Evolutionary conservation across 1,140 invertebrate genomes (phyloP).

Genomic region (Cylas formicarius): DNA sequence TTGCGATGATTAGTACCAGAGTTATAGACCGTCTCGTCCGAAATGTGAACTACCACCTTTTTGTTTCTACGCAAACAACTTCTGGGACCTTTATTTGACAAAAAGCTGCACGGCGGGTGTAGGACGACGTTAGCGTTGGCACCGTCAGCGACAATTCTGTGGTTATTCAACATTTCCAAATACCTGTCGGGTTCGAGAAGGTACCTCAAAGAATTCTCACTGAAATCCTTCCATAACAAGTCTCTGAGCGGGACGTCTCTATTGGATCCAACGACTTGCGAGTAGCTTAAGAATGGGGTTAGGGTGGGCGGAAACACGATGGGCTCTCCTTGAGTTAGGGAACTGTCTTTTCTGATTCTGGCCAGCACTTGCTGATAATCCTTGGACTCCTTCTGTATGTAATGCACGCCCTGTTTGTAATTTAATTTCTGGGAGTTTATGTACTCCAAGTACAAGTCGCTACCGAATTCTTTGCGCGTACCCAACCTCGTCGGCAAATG

Average conservation of each 20-base stretch:
- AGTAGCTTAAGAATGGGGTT: constrained; percentile 27
- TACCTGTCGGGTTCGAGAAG: constrained; percentile 19
- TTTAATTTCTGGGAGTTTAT: constrained; percentile 18
- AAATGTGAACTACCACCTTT: constrained; percentile 1
- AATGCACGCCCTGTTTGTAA: constrained; percentile 13
- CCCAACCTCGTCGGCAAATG: constrained; percentile 47
- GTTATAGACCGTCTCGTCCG: constrained; percentile 3
- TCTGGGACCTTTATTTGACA: constrained; percentile 6
- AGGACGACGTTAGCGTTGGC: constrained; percentile 25
- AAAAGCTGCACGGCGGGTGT: background rate
- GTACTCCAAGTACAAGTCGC: constrained; percentile 24
- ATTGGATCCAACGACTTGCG: constrained; percentile 11
- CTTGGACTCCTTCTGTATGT: constrained; percentile 21
- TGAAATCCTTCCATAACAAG: constrained; percentile 15
- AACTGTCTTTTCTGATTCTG: constrained; percentile 17
- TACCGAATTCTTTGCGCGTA: constrained; percentile 17
- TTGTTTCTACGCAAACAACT: constrained; percentile 4
- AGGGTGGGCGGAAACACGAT: constrained; percentile 21
- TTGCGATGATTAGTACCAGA: background rate
- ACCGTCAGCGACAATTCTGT: constrained; percentile 17
- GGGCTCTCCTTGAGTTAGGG: background rate
- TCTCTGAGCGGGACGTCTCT: constrained; percentile 4
- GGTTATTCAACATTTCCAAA: constrained; percentile 10
- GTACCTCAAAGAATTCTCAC: constrained; percentile 17
- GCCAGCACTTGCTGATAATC: constrained; percentile 26